Base-by-base conservation (phyloP, 2,888 invertebrate species). In the Caradrina clavipalpis region DNA sequence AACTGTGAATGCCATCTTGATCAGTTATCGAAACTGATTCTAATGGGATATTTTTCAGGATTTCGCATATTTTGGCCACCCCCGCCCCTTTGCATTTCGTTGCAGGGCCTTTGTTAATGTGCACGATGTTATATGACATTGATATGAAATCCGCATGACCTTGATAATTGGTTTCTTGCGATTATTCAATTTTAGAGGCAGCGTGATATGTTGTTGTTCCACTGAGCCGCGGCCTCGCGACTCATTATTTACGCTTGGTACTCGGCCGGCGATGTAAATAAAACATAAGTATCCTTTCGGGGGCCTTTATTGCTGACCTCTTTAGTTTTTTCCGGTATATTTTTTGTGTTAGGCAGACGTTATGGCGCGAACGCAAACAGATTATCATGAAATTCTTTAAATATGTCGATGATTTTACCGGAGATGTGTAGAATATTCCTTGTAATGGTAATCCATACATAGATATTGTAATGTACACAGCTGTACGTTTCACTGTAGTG, bases 51-150 rank as follows among this genome's bases (percentile, higher is more conserved):
- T 88, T 89, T 95, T 93, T 93, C 88, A 86, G 81, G 90, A 92
- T 90, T 93, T 93, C 89, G 89, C 89, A 91, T 93, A 95, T 95
- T 95, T 95, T 92, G 88, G 86, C 92, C 94, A 95, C 95, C 96
- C 96, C 96, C 95, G 95, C 95, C 96, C 96, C 96, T 95, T 95
- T 96, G 95, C 95, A 95, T 95, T 95, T 94, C 90, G 92, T 90
- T 95, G 95, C 95, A 95, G 94, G 94, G 95, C 93, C 96, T 96
- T 96, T 96, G 96, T 96, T 95, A 95, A 92, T 93, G 95, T 95
- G 94, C 95, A 95, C 93, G 94, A 94, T 93, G 93, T 93, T 92
- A 91, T 92, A 95, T 95, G 96, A 95, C 95, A 95, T 95, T 95
- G 96, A 94, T 96, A 95, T 93, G 93, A 96, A 95, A 95, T 95